Base-by-base conservation (phyloP, 2,888 invertebrate species). In the Lepas anatifera region DNA sequence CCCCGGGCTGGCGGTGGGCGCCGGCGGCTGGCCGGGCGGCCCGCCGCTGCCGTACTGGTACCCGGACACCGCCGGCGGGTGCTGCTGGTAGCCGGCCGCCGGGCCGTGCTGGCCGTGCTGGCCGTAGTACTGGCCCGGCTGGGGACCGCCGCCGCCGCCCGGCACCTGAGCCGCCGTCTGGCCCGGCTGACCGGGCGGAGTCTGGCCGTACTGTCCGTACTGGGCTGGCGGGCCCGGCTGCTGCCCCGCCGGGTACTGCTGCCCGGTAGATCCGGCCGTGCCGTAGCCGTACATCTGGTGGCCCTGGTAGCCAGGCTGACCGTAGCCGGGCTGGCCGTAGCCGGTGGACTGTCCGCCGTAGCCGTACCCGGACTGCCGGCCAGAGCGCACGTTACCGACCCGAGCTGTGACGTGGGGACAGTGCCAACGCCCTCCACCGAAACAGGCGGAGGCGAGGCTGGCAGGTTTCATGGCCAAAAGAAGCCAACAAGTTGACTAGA, bases 211-310 rank as follows among this genome's bases (percentile, higher is more conserved):
- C 64, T 64, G 64, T n/a, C 39, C 37, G 63, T 37, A 32, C 32
- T 63, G 37, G 22, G 22, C 63, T 13, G 29, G 58, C 63, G 32
- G 63, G 7, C 11, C 41, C n/a, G 29, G 58, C 58, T 58, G 58
- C 35, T 58, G 58, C 3, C 35, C 32, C 18, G 32, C 32, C 13
- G 6, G 13, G 37, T 64, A 64, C 37, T 35, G 35, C 39, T 64
- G 64, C 4, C 13, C 25, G 37, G 3, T 39, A 37, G 64, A 16
- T 7, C 25, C 37, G 25, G n/a, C 1, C 64, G n/a, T 37, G n/a
- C 64, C 64, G 39, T 64, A 64, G 37, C 64, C 64, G 64, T 64
- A 64, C 64, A 64, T 64, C 64, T 37, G 64, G 11, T 64, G 64
- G 37, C 37, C 64, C 39, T 39, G 37, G 64, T 64, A 64, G 64